Percentiles rank a stretch among this genome's conserved stretches.
Conservation (phyloP, 1,140 invertebrate species). For the Gonatopus flavifemur region DNA sequence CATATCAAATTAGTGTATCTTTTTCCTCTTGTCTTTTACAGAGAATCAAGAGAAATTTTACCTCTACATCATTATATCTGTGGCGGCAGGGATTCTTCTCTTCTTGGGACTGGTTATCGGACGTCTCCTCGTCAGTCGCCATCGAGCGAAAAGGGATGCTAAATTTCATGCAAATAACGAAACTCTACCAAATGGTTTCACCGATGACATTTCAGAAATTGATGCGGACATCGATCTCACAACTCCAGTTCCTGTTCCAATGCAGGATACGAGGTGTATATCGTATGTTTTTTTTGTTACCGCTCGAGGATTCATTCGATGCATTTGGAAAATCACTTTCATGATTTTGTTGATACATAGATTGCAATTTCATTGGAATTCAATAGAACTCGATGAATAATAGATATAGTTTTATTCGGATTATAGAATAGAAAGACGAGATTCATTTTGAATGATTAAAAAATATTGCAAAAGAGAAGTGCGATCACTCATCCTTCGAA, state of each 20-base stretch:
- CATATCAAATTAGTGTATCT: neutral
- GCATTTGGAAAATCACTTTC: neutral
- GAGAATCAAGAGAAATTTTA: constrained; percentile 78
- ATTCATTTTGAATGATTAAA: no score
- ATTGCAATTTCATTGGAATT: no score
- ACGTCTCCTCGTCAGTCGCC: constrained; percentile 65
- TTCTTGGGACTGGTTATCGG: constrained; percentile 70
- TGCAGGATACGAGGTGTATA: constrained; percentile 53
- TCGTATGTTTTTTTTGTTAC: neutral
- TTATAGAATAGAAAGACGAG: no score
- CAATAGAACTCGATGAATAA: no score
- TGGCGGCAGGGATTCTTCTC: constrained; percentile 68
- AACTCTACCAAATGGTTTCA: constrained; percentile 69
- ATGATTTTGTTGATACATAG: no score
- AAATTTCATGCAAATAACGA: constrained; percentile 64
- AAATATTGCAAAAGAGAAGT: no score
- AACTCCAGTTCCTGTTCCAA: constrained; percentile 61
- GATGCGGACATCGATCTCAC: constrained; percentile 72
- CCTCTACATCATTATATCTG: constrained; percentile 74
- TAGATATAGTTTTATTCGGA: no score
- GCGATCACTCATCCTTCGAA: no score
- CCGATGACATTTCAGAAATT: constrained; percentile 71
- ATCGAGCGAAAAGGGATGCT: constrained; percentile 57
- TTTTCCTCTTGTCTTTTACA: constrained; percentile 48
- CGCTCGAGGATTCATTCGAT: neutral